A percentile compares a stretch with the other conserved stretches of the same genome.
These are phyloP conservation scores for Halictus rubicundus DNA, from an alignment of 1,140 invertebrate species.

Conservation along the genomic window DNA sequence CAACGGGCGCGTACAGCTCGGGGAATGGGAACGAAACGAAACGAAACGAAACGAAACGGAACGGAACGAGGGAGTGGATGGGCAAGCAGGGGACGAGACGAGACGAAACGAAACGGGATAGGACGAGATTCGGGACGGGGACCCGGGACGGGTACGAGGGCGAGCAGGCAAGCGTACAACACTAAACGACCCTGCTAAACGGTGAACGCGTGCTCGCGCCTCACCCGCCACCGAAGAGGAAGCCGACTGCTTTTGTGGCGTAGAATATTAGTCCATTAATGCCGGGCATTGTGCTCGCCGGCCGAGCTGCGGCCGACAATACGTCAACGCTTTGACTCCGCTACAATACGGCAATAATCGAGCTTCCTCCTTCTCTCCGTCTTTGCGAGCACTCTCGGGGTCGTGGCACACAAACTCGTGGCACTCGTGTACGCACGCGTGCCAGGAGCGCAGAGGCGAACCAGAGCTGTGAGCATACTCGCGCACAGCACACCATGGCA, in stretches of 20 bases:
- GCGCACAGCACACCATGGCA: too few relatives aligned
- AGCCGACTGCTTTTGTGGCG: constrained; percentile 62
- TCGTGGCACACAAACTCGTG: background rate
- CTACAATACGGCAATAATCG: constrained; percentile 69
- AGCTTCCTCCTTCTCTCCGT: constrained; percentile 60
- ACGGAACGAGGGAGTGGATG: too few relatives aligned
- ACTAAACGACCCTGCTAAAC: constrained; percentile 44
- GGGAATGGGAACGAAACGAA: background rate
- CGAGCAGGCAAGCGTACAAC: constrained; percentile 3
- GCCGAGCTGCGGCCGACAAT: constrained; percentile 65
- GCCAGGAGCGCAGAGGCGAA: background rate
- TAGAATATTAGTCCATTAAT: constrained; percentile 68
- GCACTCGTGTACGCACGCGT: constrained; percentile 6
- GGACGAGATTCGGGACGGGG: background rate
- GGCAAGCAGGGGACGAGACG: too few relatives aligned
- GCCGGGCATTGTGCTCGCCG: constrained; percentile 60
- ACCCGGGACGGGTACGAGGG: background rate
- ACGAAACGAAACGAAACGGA: too few relatives aligned
- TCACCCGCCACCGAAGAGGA: constrained; percentile 40
- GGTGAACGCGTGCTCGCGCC: constrained; percentile 39
- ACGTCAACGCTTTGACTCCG: constrained; percentile 71
- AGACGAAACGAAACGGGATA: too few relatives aligned
- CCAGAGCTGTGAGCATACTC: too few relatives aligned
- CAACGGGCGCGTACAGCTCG: too few relatives aligned
- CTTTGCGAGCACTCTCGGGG: constrained; percentile 54